Percentiles rank a stretch among this genome's conserved stretches.
Conservation (phyloP, 2,113 vertebrate genomes). For the Coptodon bakossiorum region DNA sequence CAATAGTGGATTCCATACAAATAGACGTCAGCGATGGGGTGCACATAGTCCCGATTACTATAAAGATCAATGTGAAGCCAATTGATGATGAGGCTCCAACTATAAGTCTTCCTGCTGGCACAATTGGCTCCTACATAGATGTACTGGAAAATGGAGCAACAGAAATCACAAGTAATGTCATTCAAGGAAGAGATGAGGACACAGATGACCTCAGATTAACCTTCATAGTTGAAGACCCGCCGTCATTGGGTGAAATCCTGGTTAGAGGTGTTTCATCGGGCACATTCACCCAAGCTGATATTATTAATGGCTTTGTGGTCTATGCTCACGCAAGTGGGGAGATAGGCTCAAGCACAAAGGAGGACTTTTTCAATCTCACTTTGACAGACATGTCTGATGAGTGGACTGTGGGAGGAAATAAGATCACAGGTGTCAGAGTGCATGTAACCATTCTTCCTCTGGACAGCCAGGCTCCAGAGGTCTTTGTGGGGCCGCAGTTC, state of each 20-base stretch:
- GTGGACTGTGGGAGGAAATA: constrained; percentile 81
- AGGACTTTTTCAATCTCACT: constrained; percentile 87
- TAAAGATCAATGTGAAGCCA: constrained; percentile 80
- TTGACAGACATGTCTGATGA: constrained; percentile 86
- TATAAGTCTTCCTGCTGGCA: constrained; percentile 78
- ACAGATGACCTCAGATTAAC: constrained; percentile 88
- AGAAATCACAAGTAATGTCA: constrained; percentile 86
- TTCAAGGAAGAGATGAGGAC: constrained; percentile 80
- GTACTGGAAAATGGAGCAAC: constrained; percentile 87
- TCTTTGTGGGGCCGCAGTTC: constrained; percentile 79
- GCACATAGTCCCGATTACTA: constrained; percentile 84
- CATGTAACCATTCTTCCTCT: constrained; percentile 90
- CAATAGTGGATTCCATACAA: constrained; percentile 75
- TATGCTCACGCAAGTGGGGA: constrained; percentile 89
- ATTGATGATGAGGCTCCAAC: constrained; percentile 78
- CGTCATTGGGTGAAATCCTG: constrained; percentile 80
- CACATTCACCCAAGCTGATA: constrained; percentile 86
- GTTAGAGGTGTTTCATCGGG: constrained; percentile 76
- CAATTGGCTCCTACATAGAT: constrained; percentile 84
- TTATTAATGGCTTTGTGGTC: constrained; percentile 85
- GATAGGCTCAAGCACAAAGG: constrained; percentile 80
- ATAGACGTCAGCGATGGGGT: constrained; percentile 88
- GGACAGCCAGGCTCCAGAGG: constrained; percentile 84
- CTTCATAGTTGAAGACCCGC: constrained; percentile 84
- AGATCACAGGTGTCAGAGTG: constrained; percentile 82